These are phyloP conservation scores for Lipotes vexillifer DNA, from an alignment of 2,113 vertebrate genomes.

Conservation along the genomic window DNA sequence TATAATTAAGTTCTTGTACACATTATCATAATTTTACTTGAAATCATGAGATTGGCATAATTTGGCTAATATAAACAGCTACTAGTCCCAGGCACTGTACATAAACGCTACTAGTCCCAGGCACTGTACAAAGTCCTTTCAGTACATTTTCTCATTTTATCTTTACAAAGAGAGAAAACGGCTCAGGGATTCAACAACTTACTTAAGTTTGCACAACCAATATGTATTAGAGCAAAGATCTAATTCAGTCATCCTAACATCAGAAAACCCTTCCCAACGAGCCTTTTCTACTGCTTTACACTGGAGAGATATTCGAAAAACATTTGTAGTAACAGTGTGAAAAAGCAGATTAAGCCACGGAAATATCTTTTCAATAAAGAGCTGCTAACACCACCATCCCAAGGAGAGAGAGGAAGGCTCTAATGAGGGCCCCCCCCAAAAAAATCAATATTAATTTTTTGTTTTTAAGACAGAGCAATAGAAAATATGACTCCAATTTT, in stretches of 20 bases:
- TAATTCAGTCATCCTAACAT: not conserved
- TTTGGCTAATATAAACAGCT: constrained; percentile 18
- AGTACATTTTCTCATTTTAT: not conserved
- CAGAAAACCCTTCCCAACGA: not conserved
- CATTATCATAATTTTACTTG: constrained; percentile 18
- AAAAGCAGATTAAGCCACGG: not conserved
- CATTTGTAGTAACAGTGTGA: not conserved
- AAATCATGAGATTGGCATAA: constrained; percentile 35
- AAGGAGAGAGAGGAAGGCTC: not conserved
- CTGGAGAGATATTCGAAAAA: not conserved
- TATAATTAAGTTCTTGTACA: constrained; percentile 47
- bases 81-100: not conserved
- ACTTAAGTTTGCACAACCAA: not conserved
- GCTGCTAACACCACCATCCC: not conserved
- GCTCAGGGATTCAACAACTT: not conserved
- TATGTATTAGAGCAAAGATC: not conserved
- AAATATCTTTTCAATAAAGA: not conserved
- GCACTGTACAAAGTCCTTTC: not conserved
- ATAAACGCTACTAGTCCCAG: not conserved
- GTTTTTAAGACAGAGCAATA: not conserved
- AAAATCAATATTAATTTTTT: not conserved
- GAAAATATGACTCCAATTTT: not conserved
- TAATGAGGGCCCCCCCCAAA: not conserved
- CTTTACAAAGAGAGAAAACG: not conserved
- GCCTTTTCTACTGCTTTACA: not conserved